Evolutionary conservation across 2,888 invertebrate genomes (phyloP).

Genomic region (Dolichopus griseipennis): DNA sequence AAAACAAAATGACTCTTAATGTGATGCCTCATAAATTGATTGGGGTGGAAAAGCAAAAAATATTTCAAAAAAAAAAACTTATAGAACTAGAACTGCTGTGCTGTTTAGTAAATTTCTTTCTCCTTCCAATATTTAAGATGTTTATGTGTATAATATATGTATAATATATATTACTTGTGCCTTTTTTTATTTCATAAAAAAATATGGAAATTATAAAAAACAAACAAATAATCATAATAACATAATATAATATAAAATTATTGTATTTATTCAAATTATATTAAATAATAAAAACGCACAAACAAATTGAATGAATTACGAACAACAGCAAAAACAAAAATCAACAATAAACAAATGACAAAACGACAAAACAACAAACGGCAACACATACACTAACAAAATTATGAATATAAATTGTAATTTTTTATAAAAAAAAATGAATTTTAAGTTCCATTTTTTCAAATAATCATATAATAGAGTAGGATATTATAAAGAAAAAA

Average conservation of each 20-base stretch:
- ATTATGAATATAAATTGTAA: conserved; percentile 3
- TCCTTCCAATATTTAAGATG: no score
- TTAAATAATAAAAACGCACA: neutral
- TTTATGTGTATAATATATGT: no score
- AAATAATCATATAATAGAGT: neutral
- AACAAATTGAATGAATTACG: no score
- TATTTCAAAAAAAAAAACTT: neutral
- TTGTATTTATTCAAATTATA: conserved; percentile 1
- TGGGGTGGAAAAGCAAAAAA: neutral
- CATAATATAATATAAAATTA: neutral
- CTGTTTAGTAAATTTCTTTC: neutral
- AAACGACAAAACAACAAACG: neutral
- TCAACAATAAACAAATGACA: no score
- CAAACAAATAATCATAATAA: neutral
- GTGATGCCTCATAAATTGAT: neutral
- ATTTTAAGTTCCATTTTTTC: neutral
- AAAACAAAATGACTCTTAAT: no score
- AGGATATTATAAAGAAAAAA: neutral
- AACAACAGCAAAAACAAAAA: no score
- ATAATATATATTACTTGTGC: no score
- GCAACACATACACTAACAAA: neutral
- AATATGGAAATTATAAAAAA: neutral
- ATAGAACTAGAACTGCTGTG: neutral
- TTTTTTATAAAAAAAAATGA: neutral
- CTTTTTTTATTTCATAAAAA: no score